Base-by-base conservation (phyloP, 2,888 invertebrate genomes). In the Noctua pronuba region DNA sequence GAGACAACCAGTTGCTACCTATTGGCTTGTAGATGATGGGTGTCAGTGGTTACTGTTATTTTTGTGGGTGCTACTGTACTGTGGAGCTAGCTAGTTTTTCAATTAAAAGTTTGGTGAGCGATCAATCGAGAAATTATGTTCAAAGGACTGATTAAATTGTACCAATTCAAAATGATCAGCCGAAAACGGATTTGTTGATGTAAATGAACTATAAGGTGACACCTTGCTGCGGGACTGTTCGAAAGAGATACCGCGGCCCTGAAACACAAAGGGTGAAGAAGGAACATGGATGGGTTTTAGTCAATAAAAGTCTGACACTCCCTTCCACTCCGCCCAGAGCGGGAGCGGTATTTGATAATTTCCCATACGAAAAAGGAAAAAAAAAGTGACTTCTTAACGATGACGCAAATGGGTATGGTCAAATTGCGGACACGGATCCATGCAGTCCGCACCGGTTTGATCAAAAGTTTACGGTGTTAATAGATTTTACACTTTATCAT, bases 1-100 rank as follows among this genome's bases (percentile, higher is more conserved):
- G 38, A 76, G 41, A 70, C 69, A 75, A 68, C 72, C 73, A 82
- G 85, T 82, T 72, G 82, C 85, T 85, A 84, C 74, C 52, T 85
- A 75, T 70, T 77, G 65, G 44, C 13, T 81, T 58, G 71, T 81
- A 1, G 46, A 18, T 41, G 71, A 71, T 66, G 64, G 75, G 31
- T 69, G 82, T 80, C 60, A 70, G 75, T 65, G 52, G 58, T 60
- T 71, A 68, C 58, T 41, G 41, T 75, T 73, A 24, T 13, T 44
- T 79, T 75, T 65, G 1, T 35, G 44, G 41, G 3, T 41, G 79
- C 68, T 80, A 73, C 79, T 55, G 72, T 66, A 41, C 10, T 41
- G 35, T 35, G 24, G 1, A 18, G 16, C 11, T 41, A 18, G 41
- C 31, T 1, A 11, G 31, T 60, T 31, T 58, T 64, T 38, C 2